Evolutionary conservation across 1,140 invertebrate genomes (phyloP).

Genomic region (Drosophila simulans): DNA sequence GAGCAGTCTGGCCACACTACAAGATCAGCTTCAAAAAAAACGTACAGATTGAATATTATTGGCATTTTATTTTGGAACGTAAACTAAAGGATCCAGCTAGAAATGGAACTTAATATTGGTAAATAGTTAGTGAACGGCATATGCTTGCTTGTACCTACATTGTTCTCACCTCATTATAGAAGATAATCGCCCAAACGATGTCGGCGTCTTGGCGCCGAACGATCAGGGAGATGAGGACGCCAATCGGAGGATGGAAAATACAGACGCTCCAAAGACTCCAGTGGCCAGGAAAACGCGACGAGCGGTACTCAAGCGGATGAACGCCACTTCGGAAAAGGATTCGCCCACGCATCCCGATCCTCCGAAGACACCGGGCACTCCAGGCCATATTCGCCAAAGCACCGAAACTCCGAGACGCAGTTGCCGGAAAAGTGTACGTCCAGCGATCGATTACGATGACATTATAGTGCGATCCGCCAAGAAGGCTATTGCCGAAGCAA

Average conservation of each 20-base stretch:
- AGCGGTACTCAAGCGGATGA: neutral
- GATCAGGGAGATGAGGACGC: conserved; percentile 15
- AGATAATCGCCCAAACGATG: neutral
- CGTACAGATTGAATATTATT: conserved; percentile 18
- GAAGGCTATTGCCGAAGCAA: conserved; percentile 15
- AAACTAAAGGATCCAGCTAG: neutral
- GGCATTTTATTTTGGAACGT: conserved; percentile 9
- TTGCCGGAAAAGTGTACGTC: conserved; percentile 69
- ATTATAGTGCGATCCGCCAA: conserved; percentile 70
- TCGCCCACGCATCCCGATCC: neutral
- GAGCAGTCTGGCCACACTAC: neutral
- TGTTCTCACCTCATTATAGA: neutral
- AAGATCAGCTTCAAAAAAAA: conserved; percentile 22
- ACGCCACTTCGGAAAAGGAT: conserved; percentile 1
- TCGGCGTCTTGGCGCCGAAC: conserved; percentile 11
- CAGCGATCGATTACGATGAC: conserved; percentile 65
- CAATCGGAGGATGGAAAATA: neutral
- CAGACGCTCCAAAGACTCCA: conserved; percentile 17
- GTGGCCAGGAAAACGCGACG: conserved; percentile 45
- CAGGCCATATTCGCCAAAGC: neutral
- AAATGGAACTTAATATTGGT: conserved; percentile 23
- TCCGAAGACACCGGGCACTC: conserved; percentile 6
- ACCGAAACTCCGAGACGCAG: conserved; percentile 73
- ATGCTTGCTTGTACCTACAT: neutral
- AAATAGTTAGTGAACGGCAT: neutral